phyloP scores from a whole-genome alignment of 2,888 invertebrate species.

The Meghimatium bilineatum region DNA sequence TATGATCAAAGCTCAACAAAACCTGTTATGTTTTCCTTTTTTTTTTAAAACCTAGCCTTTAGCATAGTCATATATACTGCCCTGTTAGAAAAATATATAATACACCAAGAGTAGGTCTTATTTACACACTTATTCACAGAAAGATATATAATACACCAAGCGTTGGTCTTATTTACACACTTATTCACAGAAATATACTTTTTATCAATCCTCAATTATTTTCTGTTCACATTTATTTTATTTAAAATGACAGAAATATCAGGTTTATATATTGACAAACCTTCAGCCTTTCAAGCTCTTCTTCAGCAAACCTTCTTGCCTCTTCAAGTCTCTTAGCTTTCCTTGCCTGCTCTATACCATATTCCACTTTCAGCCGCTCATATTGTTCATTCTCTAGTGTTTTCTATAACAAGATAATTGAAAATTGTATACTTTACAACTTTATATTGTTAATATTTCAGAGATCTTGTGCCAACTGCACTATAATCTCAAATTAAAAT shows the following conservation, averaged over 20 bases:
- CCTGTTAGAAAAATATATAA: no score
- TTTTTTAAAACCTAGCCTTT: no score
- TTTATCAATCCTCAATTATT: no score
- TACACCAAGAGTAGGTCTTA: no score
- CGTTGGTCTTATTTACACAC: no score
- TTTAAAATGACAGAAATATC: neutral
- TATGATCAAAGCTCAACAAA: no score
- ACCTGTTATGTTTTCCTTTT: no score
- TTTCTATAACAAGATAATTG: conserved; percentile 59
- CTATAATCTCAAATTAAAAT: neutral
- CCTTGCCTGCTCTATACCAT: conserved; percentile 60
- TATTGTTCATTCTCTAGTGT: conserved; percentile 58
- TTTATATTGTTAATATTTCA: neutral
- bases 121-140: no score
- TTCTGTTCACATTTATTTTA: no score
- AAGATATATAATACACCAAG: no score
- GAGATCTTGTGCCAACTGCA: neutral
- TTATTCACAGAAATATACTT: no score
- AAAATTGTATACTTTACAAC: neutral
- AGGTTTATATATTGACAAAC: conserved; percentile 44
- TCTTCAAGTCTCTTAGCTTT: conserved; percentile 55
- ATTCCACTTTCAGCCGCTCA: conserved; percentile 59
- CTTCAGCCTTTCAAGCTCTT: conserved; percentile 64
- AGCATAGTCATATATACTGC: no score
- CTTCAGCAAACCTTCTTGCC: conserved; percentile 61